A percentile compares a stretch with the other conserved stretches of the same genome.
Conservation (phyloP, 2,797 vertebrate genomes). For the Galagoides demidoff region DNA sequence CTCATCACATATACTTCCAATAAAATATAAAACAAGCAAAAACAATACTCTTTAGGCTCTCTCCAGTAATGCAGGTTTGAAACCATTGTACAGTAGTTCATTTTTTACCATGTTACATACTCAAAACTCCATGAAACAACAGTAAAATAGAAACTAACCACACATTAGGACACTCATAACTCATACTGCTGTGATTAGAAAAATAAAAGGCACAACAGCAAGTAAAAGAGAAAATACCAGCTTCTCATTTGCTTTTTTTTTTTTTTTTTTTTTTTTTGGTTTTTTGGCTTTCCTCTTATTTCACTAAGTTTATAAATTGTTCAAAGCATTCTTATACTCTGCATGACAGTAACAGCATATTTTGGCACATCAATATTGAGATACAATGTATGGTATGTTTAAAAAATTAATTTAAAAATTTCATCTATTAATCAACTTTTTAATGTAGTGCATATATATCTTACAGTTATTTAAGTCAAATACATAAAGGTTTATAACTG, state of each 20-base stretch:
- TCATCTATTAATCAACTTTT: constrained; percentile 82
- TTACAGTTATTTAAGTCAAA: constrained; percentile 87
- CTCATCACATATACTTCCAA: constrained; percentile 42
- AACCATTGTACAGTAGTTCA: constrained; percentile 79
- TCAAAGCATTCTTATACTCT: constrained; percentile 82
- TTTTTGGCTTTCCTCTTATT: constrained; percentile 69
- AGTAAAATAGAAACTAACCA: constrained; percentile 63
- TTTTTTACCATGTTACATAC: constrained; percentile 59
- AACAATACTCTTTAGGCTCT: constrained; percentile 83
- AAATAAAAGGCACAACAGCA: constrained; percentile 74
- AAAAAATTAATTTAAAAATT: constrained; percentile 82
- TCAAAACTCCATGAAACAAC: constrained; percentile 42
- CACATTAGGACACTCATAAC: constrained; percentile 54
- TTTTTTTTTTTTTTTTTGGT: constrained; percentile 23
- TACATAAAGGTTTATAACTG: constrained; percentile 84
- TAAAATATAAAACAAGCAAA: constrained; percentile 74
- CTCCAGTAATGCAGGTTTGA: constrained; percentile 72
- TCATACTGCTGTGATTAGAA: constrained; percentile 65
- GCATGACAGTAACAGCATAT: constrained; percentile 74
- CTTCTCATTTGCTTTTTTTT: constrained; percentile 33
- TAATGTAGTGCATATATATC: constrained; percentile 84
- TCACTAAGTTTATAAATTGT: constrained; percentile 77
- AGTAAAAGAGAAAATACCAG: constrained; percentile 62
- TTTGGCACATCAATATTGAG: constrained; percentile 87
- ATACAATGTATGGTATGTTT: constrained; percentile 81